Conservation (phyloP, 2,113 vertebrate genomes). For the Sinocyclocheilus anophthalmus region DNA sequence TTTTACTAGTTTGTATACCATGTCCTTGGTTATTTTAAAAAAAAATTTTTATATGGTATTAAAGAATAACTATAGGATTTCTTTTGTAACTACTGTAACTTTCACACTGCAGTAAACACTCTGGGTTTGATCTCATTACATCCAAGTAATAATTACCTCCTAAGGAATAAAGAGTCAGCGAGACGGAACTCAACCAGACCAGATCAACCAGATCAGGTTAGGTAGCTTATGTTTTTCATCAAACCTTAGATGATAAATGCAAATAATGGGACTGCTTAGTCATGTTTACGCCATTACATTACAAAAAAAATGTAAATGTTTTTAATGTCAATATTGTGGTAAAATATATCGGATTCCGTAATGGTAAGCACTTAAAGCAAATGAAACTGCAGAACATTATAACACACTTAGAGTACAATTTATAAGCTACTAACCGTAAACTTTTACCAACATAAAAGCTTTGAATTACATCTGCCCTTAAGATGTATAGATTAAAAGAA, state of each 20-base stretch:
- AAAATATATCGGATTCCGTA: background rate
- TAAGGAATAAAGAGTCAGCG: too few species aligned
- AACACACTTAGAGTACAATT: background rate
- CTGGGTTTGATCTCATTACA: too few species aligned
- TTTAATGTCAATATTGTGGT: background rate
- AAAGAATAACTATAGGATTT: background rate
- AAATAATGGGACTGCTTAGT: background rate
- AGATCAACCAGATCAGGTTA: too few species aligned
- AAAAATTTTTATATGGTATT: background rate
- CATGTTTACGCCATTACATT: background rate
- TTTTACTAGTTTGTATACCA: background rate
- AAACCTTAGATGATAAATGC: background rate
- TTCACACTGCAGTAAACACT: background rate
- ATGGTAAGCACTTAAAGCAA: background rate
- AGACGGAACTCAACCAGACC: background rate
- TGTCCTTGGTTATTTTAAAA: too few species aligned
- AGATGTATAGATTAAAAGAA: background rate
- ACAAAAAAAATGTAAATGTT: too few species aligned
- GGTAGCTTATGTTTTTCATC: background rate
- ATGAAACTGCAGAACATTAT: background rate
- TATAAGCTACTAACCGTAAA: background rate
- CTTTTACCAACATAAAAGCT: background rate
- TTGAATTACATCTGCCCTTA: background rate
- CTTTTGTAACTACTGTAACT: background rate
- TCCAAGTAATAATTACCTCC: too few species aligned